phyloP scores from a whole-genome alignment of 2,113 vertebrate genomes.

The Ammodytes marinus region DNA sequence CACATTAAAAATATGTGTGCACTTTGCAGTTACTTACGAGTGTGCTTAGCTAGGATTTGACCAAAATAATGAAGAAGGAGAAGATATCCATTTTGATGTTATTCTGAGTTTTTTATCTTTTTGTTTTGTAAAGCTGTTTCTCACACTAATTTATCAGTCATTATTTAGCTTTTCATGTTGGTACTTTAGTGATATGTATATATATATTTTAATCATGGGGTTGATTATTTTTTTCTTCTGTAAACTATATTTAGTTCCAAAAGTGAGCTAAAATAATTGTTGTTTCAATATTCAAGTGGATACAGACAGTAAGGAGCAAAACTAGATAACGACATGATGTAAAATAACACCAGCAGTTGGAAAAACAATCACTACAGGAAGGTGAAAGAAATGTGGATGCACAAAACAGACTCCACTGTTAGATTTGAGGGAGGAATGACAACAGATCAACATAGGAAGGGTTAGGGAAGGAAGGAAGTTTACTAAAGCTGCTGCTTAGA shows the following conservation, averaged over 20 bases:
- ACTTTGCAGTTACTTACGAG: background rate
- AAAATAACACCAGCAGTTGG: slow-evolving; percentile 33
- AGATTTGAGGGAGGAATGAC: slow-evolving; percentile 15
- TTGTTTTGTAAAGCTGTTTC: slow-evolving; percentile 18
- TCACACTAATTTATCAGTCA: slow-evolving; percentile 8
- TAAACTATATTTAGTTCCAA: slow-evolving; percentile 33
- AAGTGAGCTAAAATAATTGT: slow-evolving; percentile 24
- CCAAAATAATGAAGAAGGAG: background rate
- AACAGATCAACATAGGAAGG: slow-evolving; percentile 5
- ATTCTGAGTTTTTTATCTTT: slow-evolving; percentile 12
- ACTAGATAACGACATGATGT: slow-evolving; percentile 17
- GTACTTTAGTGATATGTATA: slow-evolving; percentile 14
- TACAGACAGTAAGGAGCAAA: slow-evolving; percentile 11
- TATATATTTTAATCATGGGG: slow-evolving; percentile 33
- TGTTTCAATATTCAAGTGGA: slow-evolving; percentile 37
- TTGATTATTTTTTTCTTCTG: slow-evolving; percentile 28
- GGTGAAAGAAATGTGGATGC: slow-evolving; percentile 21
- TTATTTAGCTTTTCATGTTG: slow-evolving; percentile 32
- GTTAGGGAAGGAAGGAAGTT: slow-evolving; percentile 13
- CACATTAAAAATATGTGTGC: background rate
- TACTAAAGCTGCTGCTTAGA: background rate
- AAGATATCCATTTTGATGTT: background rate
- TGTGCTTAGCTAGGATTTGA: background rate
- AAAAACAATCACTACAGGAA: slow-evolving; percentile 36
- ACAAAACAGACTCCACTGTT: slow-evolving; percentile 8